Conservation (phyloP, 2,797 vertebrate genomes). For the Hypotaenidia okinawae region DNA sequence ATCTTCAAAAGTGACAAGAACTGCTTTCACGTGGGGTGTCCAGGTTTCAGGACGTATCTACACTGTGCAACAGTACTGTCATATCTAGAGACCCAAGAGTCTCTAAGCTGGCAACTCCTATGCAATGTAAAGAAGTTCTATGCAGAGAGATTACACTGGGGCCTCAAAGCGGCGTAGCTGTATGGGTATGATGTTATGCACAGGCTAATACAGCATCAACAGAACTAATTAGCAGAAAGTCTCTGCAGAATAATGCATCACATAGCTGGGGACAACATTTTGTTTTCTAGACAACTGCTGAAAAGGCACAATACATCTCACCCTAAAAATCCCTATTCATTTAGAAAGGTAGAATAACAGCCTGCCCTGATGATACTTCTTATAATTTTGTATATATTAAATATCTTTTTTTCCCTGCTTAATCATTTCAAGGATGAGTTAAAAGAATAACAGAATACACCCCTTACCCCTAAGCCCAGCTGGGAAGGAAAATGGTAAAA, state of each 20-base stretch:
- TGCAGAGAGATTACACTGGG: not conserved
- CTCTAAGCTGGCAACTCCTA: not conserved
- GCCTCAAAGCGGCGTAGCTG: not conserved
- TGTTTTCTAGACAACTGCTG: not conserved
- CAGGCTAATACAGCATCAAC: not conserved
- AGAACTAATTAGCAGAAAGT: conserved; percentile 7
- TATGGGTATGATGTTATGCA: not conserved
- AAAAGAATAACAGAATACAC: not conserved
- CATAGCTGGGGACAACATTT: not conserved
- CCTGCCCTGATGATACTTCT: not conserved
- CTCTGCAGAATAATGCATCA: not conserved
- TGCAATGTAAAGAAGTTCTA: not conserved
- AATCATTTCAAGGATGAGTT: conserved; percentile 9
- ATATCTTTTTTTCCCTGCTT: not conserved
- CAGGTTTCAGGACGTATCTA: not conserved
- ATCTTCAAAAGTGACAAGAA: conserved; percentile 11
- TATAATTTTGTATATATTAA: not conserved
- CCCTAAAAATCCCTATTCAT: not conserved
- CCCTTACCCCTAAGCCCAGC: not conserved
- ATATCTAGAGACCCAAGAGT: not conserved
- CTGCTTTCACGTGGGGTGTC: not conserved
- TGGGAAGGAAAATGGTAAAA: not conserved
- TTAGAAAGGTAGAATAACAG: conserved; percentile 9
- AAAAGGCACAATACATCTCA: not conserved
- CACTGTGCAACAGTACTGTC: not conserved